These are phyloP conservation scores for Thalpophila matura DNA, from an alignment of 2,888 invertebrate species.

Conservation along the genomic window DNA sequence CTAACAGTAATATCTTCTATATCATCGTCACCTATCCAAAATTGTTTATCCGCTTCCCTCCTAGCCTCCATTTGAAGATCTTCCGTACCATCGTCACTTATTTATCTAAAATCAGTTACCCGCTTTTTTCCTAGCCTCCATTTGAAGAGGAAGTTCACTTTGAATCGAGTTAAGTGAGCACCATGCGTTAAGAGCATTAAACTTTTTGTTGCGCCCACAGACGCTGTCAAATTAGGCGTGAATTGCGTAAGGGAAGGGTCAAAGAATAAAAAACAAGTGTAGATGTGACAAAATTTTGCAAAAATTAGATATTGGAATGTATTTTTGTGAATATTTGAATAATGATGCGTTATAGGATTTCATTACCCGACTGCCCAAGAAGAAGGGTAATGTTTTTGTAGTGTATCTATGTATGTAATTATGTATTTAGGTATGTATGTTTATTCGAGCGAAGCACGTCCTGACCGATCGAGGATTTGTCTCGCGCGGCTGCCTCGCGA, in stretches of 20 bases:
- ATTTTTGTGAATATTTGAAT: no score
- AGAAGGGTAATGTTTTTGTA: no score
- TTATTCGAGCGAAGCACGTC: no score
- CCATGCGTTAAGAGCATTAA: constrained; percentile 78
- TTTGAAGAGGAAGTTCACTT: constrained; percentile 57
- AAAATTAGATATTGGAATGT: no score
- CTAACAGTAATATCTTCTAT: background rate
- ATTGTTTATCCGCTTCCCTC: constrained; percentile 26
- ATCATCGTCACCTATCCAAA: background rate
- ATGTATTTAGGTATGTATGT: no score
- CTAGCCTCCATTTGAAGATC: constrained; percentile 30
- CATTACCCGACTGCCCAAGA: no score
- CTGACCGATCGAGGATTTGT: no score
- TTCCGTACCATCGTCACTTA: no score
- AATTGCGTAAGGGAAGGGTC: constrained; percentile 66
- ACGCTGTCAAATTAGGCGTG: constrained; percentile 79
- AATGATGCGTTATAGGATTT: no score
- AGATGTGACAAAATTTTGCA: constrained; percentile 24
- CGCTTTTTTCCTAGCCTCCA: constrained; percentile 36
- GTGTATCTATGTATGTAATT: no score
- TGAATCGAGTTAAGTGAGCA: constrained; percentile 74
- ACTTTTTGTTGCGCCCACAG: constrained; percentile 76
- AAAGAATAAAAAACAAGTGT: constrained; percentile 18
- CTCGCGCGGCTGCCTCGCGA: no score
- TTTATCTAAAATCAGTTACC: no score